Evolutionary conservation across 2,113 vertebrate species (phyloP), one percentile per base, ranked within the genome.

Genomic region (Syngnathus floridae): DNA sequence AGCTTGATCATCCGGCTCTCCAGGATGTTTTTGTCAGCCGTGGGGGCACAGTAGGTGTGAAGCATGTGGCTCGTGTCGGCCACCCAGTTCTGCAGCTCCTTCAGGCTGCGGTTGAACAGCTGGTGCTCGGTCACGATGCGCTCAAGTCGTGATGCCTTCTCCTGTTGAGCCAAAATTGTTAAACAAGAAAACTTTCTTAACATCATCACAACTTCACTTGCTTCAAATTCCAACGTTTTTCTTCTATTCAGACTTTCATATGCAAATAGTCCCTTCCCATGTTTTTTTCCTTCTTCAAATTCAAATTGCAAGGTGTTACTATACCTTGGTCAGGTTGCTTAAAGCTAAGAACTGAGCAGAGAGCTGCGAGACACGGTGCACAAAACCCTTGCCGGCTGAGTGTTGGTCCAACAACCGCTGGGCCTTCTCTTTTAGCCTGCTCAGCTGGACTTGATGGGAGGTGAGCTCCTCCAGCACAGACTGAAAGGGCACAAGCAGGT

Each of bases 261-360:
- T 45, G 4, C 3, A 1, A 14, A 45, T 1, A 16, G 26, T 31
- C 26, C 26, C 26, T 31, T 31, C 1, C 3, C 43, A 48, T 16
- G 5, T 17, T 46, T 16, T 45, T 45, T 14, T 14, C 4, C 14
- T 45, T 45, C 14, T 45, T 84, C 92, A 86, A 71, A 90, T 87
- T 70, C 66, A 76, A 65, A 48, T 67, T 59, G 59, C 66, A 43
- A 72, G 70, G 56, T 66, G 65, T 77, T 75, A 82, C 77, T 73
- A 76, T 96, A 99, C 97, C 97, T 99, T 98, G 41, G 95, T 96
- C 84, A 97, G 82, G 93, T 93, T 98, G 93, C 93, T 96, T 91
- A 99, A 90, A 79, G 95, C 92, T 90, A 98, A 91, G 88, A 94
- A 98, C 59, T 94, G 94, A 86, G 96, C 93, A 85, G 94, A 96